Evolutionary conservation across 2,888 invertebrate species (phyloP), one percentile per base, ranked within the genome.

Genomic region (Mactromeris polynyma): DNA sequence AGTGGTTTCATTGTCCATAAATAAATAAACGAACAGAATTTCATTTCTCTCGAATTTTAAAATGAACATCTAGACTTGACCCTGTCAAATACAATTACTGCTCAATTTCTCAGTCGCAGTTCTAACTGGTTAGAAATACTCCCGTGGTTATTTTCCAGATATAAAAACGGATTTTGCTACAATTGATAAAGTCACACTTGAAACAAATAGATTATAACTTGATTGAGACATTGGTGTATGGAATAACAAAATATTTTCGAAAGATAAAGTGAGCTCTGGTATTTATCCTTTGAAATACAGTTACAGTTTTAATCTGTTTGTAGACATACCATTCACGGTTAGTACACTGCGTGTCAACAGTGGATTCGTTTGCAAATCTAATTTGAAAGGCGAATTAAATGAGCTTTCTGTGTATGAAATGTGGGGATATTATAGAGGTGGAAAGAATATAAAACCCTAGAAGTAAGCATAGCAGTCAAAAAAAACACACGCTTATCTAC

Each of bases 21-120:
- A 64, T 64, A 26, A 64, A 64, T 9, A 1, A 64, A 64, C n/a
- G 9, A 64, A 64, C 7, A 6, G 21, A 26, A 64, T n/a, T 64
- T 26, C 11, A 64, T 64, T 64, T 64, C 26, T 26, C n/a, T 26
- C 26, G 58, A 64, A 64, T 26, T 26, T 4, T 64, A n/a, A n/a
- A 58, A 19, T 58, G 21, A 58, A n/a, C 26, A 4, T 26, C 58
- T 46, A 21, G 26, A 26, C 58, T 0, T 64, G 58, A 26, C 58
- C 58, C 58, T 64, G 58, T 64, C 58, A 64, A 64, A 64, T 64
- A 26, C n/a, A 64, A 64, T 64, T 9, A n/a, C 58, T 26, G 58
- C 26, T 64, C 26, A 9, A 54, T 64, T 64, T 64, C n/a, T 64
- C 58, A 64, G 7, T 26, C 26, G 21, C n/a, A 6, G 9, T n/a